Conservation (phyloP, 2,113 vertebrate genomes). For the Chloropsis cyanopogon region DNA sequence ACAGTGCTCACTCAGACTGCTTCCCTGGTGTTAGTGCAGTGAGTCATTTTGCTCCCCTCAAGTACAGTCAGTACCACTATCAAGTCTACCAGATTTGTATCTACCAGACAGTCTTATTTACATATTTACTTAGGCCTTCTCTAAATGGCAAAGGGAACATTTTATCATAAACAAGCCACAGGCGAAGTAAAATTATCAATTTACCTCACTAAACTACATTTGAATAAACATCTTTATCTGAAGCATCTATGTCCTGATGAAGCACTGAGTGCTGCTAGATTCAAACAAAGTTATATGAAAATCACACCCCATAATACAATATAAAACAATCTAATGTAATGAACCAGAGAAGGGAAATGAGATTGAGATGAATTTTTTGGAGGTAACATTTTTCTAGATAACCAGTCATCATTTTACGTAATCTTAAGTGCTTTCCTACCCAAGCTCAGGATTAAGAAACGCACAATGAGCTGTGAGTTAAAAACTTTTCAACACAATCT, state of each 20-base stretch:
- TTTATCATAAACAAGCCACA: not conserved
- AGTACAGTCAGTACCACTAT: not conserved
- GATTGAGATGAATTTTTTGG: not conserved
- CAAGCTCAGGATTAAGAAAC: not conserved
- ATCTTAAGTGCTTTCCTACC: not conserved
- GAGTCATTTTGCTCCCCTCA: not conserved
- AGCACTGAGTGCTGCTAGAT: not conserved
- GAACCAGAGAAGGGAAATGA: not conserved
- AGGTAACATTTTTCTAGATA: not conserved
- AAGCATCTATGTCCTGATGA: not conserved
- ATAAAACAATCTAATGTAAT: not conserved
- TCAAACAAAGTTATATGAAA: not conserved
- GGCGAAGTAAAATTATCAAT: not conserved
- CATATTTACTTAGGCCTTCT: not conserved
- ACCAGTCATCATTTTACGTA: not conserved
- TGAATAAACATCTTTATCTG: not conserved
- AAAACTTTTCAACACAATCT: not conserved
- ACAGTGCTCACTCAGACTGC: not conserved
- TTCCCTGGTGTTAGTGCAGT: not conserved
- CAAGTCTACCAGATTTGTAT: not conserved
- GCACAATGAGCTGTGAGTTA: not conserved
- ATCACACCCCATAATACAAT: not conserved
- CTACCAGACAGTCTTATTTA: not conserved
- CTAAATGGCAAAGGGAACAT: not conserved
- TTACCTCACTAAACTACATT: not conserved